Base-by-base conservation (phyloP, 2,113 vertebrate species). In the Strix uralensis region DNA sequence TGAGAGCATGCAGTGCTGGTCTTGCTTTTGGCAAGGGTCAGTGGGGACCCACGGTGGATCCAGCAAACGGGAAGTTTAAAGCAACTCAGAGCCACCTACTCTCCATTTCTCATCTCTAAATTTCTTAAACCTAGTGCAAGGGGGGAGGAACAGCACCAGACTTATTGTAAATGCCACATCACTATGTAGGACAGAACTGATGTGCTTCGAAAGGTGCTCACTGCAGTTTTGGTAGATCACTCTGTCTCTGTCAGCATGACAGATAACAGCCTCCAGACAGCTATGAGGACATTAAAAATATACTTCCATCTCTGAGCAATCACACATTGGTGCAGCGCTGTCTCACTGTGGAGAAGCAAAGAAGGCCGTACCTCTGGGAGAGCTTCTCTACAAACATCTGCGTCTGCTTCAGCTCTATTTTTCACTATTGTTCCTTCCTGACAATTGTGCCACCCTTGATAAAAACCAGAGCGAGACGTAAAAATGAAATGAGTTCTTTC, bases 371-470 rank as follows among this genome's bases (percentile, higher is more conserved):
- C 85, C 79, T 78, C 86, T 74, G 70, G 90, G 93, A 82, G 17
- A 92, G 70, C 59, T 47, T 47, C 46, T 74, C 34, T 12, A 17
- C 81, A 87, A 88, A 88, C 86, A 92, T 36, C 81, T 81, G 83
- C 20, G 26, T 54, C 72, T 85, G 40, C 86, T 59, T 46, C 92
- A 63, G 85, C 70, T 96, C 67, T 34, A 4, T 36, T 71, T 89
- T 27, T 75, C 92, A 91, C 79, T 78, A 40, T 89, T 87, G 80
- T 52, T 81, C 90, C 86, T 88, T 88, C 77, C 91, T 38, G 89
- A 95, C 88, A 93, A 57, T 89, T 97, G 92, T 94, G 78, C 86
- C 88, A 93, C 81, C 54, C 83, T 94, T 90, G 90, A 97, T 95
- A 94, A 87, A 97, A 96, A 83, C 51, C 82, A 0, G 6, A 91